Conservation (phyloP, 2,888 invertebrate species). For the Leptinotarsa haldemani region DNA sequence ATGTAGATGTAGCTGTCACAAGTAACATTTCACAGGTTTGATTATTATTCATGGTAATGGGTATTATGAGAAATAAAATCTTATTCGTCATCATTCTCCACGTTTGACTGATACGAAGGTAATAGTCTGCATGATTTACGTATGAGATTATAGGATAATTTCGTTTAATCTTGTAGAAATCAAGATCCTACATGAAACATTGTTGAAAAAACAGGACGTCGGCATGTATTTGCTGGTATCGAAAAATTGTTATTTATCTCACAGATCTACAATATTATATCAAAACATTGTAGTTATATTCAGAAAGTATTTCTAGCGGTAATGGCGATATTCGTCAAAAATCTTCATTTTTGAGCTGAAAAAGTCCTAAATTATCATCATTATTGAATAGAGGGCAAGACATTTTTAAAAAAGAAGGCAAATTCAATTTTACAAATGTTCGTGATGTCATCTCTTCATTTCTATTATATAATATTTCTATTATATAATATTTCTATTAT, state of each 20-base stretch:
- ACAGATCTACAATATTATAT: no score
- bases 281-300: no score
- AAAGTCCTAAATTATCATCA: no score
- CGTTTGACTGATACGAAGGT: constrained; percentile 6
- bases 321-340: no score
- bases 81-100: constrained; percentile 11
- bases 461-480: no score
- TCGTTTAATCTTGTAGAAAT: neutral
- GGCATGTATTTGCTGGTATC: neutral
- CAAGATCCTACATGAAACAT: neutral
- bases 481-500: no score
- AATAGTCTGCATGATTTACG: constrained; percentile 6
- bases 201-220: neutral
- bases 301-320: no score
- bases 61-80: constrained; percentile 15
- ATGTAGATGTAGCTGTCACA: constrained; percentile 18
- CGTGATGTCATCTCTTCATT: no score
- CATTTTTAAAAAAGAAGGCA: no score
- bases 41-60: constrained; percentile 13
- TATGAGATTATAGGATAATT: neutral
- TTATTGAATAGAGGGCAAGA: no score
- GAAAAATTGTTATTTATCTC: neutral
- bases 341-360: no score
- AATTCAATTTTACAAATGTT: no score
- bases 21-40: constrained; percentile 16